Evolutionary conservation across 2,888 invertebrate species (phyloP).

Genomic region (Noctua fimbriata): DNA sequence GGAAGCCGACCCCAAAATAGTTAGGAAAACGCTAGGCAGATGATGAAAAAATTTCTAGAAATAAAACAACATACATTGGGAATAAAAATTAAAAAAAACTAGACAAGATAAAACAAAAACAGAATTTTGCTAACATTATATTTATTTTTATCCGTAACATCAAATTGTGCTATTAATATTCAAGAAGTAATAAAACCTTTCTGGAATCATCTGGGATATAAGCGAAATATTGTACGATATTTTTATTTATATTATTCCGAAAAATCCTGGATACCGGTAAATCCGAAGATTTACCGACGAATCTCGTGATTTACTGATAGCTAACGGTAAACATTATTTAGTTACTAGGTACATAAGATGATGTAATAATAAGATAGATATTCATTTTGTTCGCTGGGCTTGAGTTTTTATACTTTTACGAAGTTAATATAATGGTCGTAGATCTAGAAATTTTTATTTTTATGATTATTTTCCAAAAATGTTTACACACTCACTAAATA

Average conservation of each 20-base stretch:
- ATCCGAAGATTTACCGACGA: slow-evolving; percentile 53
- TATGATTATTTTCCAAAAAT: background rate
- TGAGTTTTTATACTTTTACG: background rate
- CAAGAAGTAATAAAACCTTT: slow-evolving; percentile 54
- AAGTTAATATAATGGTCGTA: background rate
- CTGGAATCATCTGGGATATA: slow-evolving; percentile 46
- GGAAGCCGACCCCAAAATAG: too few species aligned
- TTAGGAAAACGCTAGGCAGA: too few species aligned
- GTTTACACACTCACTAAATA: background rate
- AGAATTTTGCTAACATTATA: background rate
- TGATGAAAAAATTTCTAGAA: background rate
- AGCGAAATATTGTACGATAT: slow-evolving; percentile 48
- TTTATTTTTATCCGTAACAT: slow-evolving; percentile 16
- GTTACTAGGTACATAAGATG: slow-evolving; percentile 23
- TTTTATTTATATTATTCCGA: slow-evolving; percentile 60
- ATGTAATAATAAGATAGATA: slow-evolving; percentile 15
- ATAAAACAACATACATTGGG: background rate
- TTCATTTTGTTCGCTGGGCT: slow-evolving; percentile 15
- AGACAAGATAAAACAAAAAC: background rate
- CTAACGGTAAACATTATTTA: slow-evolving; percentile 41
- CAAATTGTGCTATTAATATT: slow-evolving; percentile 52
- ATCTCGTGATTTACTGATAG: slow-evolving; percentile 58
- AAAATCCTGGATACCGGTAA: slow-evolving; percentile 45
- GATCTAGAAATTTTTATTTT: background rate
- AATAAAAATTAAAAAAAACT: background rate